phyloP scores from a whole-genome alignment of 2,888 invertebrate genomes.

The Mythimna vitellina region DNA sequence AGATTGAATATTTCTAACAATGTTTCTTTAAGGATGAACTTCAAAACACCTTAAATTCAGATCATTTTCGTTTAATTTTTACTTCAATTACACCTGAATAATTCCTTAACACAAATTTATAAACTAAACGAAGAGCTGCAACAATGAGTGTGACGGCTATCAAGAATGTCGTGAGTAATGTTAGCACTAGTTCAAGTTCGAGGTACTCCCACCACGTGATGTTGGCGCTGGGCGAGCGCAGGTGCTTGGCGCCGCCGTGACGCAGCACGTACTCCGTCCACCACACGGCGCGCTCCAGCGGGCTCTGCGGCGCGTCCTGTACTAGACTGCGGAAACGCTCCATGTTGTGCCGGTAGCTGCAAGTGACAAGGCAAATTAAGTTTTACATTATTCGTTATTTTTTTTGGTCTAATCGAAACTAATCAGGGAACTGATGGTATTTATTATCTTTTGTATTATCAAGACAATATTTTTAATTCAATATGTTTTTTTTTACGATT shows the following conservation, averaged over 20 bases:
- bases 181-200: slow-evolving; percentile 65
- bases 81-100: neutral
- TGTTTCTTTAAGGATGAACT: too few species aligned
- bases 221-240: slow-evolving; percentile 76
- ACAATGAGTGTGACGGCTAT: neutral
- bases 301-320: slow-evolving; percentile 52
- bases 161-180: slow-evolving; percentile 16
- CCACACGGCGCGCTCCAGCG: slow-evolving; percentile 80
- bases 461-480: neutral
- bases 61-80: slow-evolving; percentile 71
- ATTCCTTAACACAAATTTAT: neutral
- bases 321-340: slow-evolving; percentile 24
- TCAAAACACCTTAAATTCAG: slow-evolving; percentile 58
- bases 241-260: slow-evolving; percentile 79
- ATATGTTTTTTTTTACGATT: neutral
- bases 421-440: neutral
- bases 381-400: slow-evolving; percentile 39
- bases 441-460: neutral
- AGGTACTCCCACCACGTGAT: slow-evolving; percentile 66
- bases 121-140: slow-evolving; percentile 3
- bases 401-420: slow-evolving; percentile 13
- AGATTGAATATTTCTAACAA: too few species aligned
- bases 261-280: slow-evolving; percentile 77
- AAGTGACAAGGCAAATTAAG: slow-evolving; percentile 36
- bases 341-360: slow-evolving; percentile 53